phyloP scores from a whole-genome alignment of 2,113 vertebrate genomes.

The Panthera tigris region DNA sequence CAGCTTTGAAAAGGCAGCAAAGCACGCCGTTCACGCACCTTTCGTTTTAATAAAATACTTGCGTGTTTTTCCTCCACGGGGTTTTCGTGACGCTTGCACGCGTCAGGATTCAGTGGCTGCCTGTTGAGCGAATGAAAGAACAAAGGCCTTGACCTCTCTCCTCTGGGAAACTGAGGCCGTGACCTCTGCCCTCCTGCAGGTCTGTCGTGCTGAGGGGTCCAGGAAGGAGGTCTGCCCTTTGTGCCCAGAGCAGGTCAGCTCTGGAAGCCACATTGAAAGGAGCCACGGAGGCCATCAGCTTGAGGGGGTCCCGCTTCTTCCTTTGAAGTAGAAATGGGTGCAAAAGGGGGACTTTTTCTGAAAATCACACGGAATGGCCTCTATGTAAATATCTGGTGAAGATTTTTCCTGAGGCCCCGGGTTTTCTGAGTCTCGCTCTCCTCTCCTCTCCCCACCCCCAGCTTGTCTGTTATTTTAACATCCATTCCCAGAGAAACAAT shows the following conservation, averaged over 20 bases:
- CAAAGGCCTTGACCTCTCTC: not conserved
- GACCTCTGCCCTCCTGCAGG: rapidly evolving
- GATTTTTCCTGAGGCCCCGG: not conserved
- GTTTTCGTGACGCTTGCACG: not conserved
- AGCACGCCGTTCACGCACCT: rapidly evolving
- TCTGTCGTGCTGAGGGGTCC: not conserved
- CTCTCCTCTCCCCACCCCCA: not conserved
- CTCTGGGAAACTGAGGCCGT: not conserved
- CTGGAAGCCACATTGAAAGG: not conserved
- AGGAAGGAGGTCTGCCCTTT: not conserved
- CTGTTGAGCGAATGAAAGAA: not conserved
- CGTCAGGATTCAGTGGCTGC: not conserved
- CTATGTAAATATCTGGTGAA: not conserved
- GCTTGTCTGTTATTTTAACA: slow-evolving; percentile 67
- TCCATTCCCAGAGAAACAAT: slow-evolving; percentile 62
- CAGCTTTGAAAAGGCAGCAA: not conserved
- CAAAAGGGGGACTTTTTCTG: not conserved
- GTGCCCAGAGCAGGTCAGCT: not conserved
- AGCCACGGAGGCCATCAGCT: not conserved
- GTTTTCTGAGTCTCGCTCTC: not conserved
- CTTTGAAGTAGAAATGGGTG: not conserved
- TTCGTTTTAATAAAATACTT: not conserved
- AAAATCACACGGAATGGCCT: not conserved
- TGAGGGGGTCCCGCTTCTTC: not conserved
- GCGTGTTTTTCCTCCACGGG: not conserved